phyloP scores from a whole-genome alignment of 2,797 vertebrate species.

The Pristis pectinata region DNA sequence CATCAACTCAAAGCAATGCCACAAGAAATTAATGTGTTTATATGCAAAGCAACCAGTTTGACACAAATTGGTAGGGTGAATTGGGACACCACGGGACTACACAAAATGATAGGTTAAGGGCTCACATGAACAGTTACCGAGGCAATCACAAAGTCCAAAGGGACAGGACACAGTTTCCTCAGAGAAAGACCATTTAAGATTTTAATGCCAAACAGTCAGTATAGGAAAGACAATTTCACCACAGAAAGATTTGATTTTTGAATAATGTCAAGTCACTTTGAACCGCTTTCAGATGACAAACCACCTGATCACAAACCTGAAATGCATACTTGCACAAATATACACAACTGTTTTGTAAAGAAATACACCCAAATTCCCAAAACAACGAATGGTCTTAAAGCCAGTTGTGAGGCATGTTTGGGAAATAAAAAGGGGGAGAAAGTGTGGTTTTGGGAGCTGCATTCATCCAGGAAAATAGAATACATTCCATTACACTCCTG shows the following conservation, averaged over 20 bases:
- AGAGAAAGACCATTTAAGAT: background rate
- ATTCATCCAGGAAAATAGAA: too few relatives aligned
- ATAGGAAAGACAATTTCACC: background rate
- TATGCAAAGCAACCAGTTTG: background rate
- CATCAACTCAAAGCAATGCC: background rate
- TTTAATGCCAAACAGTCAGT: background rate
- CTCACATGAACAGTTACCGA: background rate
- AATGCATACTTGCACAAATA: background rate
- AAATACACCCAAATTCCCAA: background rate
- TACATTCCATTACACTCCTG: too few relatives aligned
- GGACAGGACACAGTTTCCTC: background rate
- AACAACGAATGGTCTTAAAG: background rate
- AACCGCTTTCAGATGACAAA: background rate
- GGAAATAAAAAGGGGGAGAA: background rate
- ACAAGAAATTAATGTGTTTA: background rate
- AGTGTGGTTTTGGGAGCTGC: too few relatives aligned
- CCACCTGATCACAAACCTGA: background rate
- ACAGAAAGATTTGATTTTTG: background rate
- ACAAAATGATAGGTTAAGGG: background rate
- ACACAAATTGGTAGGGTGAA: background rate
- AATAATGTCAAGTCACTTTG: background rate
- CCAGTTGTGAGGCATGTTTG: background rate
- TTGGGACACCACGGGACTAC: background rate
- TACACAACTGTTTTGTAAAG: background rate
- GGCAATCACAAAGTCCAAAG: background rate